Base-by-base conservation (phyloP, 2,113 vertebrate species). In the Gallinago media region DNA sequence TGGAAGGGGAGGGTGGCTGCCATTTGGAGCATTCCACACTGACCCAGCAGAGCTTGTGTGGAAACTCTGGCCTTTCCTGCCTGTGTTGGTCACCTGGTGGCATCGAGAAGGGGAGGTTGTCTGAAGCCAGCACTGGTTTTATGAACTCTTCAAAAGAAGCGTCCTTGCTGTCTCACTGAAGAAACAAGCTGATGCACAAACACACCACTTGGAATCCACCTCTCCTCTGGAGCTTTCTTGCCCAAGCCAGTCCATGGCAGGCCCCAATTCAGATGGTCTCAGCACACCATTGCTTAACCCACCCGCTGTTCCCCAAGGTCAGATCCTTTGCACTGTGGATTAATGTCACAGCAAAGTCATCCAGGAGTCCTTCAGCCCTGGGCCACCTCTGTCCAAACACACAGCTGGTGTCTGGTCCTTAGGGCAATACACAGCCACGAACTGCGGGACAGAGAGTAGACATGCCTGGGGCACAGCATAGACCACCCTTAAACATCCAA, bases 61-160 rank as follows among this genome's bases (percentile, higher is more conserved):
- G 46, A 49, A 67, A 38, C 10, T 19, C 47, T 50, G 25, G 32
- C 29, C 54, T 32, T 44, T 49, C 26, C 61, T 67, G 40, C 15
- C 62, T 21, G 23, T 38, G 36, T 15, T 34, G 36, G 34, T 46
- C 75, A 71, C 3, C 32, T 63, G 58, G 4, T 42, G 49, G 29
- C 71, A 88, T 55, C 0, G 1, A 54, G 52, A 1, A 38, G 5
- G 1, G 8, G 7, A 2, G 4, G 1, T 1, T 75, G 27, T 75
- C 66, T 78, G 29, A 34, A 42, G 55, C 20, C 46, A 80, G 6
- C 47, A 11, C 19, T 55, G 77, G 12, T 67, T 26, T 49, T 34
- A 32, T 14, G 31, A 79, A 8, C 49, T 42, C 15, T 55, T 71
- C 70, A 52, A 3, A 93, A 47, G 49, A 36, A 52, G 19, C 32